Evolutionary conservation across 2,113 vertebrate species (phyloP).

Genomic region (Trinectes maculatus): DNA sequence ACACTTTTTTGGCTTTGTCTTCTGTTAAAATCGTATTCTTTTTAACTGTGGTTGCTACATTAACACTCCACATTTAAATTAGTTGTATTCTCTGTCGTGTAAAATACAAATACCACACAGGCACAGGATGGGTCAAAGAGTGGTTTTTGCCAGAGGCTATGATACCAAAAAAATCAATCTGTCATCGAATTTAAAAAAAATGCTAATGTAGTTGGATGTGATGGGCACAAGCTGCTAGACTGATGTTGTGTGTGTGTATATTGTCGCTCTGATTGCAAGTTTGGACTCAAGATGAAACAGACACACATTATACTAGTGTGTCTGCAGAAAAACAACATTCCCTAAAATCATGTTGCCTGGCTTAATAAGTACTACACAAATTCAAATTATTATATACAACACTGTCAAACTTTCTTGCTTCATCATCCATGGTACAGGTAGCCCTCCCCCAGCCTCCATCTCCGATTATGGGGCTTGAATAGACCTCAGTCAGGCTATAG

Average conservation of each 20-base stretch:
- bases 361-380: not conserved
- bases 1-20: not conserved
- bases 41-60: not conserved
- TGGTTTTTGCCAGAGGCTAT: not conserved
- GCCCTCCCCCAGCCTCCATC: constrained; percentile 42
- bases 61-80: not conserved
- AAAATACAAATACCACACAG: not conserved
- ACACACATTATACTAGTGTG: too few relatives aligned
- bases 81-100: not conserved
- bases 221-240: not conserved
- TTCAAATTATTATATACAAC: not conserved
- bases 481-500: constrained; percentile 53
- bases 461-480: constrained; percentile 52
- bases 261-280: not conserved
- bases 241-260: not conserved
- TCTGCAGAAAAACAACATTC: too few relatives aligned
- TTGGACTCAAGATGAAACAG: not conserved
- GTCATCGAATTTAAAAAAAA: too few relatives aligned
- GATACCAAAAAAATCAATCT: not conserved
- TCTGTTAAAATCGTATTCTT: not conserved
- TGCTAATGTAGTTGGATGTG: constrained; percentile 7
- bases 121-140: not conserved
- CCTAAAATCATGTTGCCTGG: not conserved
- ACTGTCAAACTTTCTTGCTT: not conserved
- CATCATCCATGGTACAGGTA: constrained; percentile 64